Evolutionary conservation across 2,888 invertebrate genomes (phyloP).

Genomic region (Tenthredo amoena): DNA sequence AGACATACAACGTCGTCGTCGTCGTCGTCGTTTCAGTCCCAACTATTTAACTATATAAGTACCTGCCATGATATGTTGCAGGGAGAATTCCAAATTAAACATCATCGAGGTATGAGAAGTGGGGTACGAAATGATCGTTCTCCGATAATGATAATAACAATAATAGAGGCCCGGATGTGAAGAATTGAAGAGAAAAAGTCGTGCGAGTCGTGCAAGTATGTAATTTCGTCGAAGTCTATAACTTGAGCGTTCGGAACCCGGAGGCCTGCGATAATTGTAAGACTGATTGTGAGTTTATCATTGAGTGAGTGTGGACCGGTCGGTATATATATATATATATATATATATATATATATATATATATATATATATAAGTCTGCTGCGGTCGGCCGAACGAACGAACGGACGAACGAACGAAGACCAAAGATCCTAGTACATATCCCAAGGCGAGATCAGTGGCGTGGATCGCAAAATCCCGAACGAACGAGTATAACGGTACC

Average conservation of each 20-base stretch:
- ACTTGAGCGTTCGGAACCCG: conserved; percentile 11
- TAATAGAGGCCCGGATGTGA: not conserved
- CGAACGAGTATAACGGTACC: conserved; percentile 42
- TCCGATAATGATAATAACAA: not conserved
- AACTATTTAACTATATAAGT: not conserved
- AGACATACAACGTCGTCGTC: not conserved
- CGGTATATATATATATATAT: too few relatives aligned
- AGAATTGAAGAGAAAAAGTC: not conserved
- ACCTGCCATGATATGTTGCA: not conserved
- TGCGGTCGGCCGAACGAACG: conserved; percentile 4
- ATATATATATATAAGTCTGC: conserved; percentile 1
- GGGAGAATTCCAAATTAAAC: not conserved
- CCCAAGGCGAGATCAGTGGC: conserved; percentile 49
- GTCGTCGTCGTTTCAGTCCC: not conserved
- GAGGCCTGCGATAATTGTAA: conserved; percentile 37
- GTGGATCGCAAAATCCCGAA: conserved; percentile 49
- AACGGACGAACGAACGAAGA: conserved; percentile 16
- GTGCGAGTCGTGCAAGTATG: not conserved
- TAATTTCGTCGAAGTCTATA: not conserved
- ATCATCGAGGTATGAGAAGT: not conserved
- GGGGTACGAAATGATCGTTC: not conserved
- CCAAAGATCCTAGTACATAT: conserved; percentile 31
- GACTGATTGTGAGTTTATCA: conserved; percentile 42
- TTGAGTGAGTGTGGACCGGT: conserved; percentile 17
- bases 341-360: too few relatives aligned